phyloP scores from a whole-genome alignment of 2,888 invertebrate species.

The Catocala nupta region DNA sequence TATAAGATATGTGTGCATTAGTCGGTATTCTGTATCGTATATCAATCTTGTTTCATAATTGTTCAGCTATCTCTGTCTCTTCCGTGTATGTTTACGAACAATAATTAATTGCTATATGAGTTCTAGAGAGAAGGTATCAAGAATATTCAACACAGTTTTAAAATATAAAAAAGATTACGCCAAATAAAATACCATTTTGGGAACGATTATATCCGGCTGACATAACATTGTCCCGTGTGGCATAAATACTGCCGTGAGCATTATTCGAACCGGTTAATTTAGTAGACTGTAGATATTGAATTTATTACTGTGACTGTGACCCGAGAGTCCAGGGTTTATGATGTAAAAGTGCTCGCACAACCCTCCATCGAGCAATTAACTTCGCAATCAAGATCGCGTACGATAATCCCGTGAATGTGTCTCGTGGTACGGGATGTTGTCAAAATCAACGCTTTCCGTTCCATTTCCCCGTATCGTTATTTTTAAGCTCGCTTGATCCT shows the following conservation, averaged over 20 bases:
- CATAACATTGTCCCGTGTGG: slow-evolving; percentile 27
- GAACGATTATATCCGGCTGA: slow-evolving; percentile 28
- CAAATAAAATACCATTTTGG: slow-evolving; percentile 1
- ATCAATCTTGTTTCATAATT: too few relatives aligned
- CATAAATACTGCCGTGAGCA: slow-evolving; percentile 55
- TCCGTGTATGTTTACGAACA: too few relatives aligned
- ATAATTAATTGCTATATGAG: too few relatives aligned
- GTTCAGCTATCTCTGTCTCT: too few relatives aligned
- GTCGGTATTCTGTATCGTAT: too few relatives aligned
- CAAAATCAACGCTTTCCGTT: slow-evolving; percentile 33
- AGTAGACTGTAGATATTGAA: slow-evolving; percentile 52
- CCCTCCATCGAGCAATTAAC: slow-evolving; percentile 68
- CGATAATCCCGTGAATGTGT: slow-evolving; percentile 66
- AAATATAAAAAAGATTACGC: background rate
- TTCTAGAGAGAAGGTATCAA: background rate
- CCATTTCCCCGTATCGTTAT: slow-evolving; percentile 25
- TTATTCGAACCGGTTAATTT: slow-evolving; percentile 63
- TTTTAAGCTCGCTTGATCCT: slow-evolving; percentile 29
- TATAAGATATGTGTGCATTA: too few relatives aligned
- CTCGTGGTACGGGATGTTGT: slow-evolving; percentile 41
- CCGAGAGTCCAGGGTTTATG: slow-evolving; percentile 32
- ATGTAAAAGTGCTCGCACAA: slow-evolving; percentile 39
- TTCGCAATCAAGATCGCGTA: slow-evolving; percentile 70
- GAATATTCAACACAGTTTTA: background rate
- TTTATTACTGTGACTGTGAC: slow-evolving; percentile 49